Evolutionary conservation across 2,888 invertebrate genomes (phyloP), one percentile per base, ranked within the genome.

Genomic region (Limnephilus marmoratus): DNA sequence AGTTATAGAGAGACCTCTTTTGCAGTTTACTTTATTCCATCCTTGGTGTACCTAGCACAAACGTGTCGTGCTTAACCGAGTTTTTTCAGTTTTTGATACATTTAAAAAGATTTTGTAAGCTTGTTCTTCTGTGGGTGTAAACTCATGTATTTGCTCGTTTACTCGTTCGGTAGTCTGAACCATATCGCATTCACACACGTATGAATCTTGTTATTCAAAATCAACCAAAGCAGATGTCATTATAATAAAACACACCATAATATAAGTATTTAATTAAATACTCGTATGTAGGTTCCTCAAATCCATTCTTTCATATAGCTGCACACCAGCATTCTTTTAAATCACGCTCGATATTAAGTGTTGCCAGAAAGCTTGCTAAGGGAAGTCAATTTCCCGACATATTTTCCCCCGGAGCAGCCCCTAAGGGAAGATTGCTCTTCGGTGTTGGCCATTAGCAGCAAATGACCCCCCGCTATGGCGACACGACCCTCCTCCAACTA

Each of bases 401-500:
- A 83, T 83, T 83, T 83, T 24, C 37, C 83, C 34, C 24, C 4
- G 83, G 37, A 83, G 31, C 34, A 83, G 37, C 83, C 83, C 83
- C 37, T 37, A 24, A 37, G 83, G 34, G 83, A 37, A 83, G 83
- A 83, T 83, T 83, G 83, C 83, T 83, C 83, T 83, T 37, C 83
- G 34, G 83, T 83, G 83, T 83, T 83, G 31, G 37, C 83, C 83
- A 83, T 83, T 83, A 83, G 83, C 83, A 24, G 37, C 37, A 83
- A 83, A 83, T 83, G 83, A 83, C 83, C 83, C 24, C 83, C 83
- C 37, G 18, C 83, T 68, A n/a, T 7, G 68, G 68, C n/a, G 68
- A 68, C 68, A 34, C 37, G 15, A 83, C 83, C 24, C 24, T 37
- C 83, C 83, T 31, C 34, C 83, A 24, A 68, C 68, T 68, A 68